phyloP scores from a whole-genome alignment of 2,888 invertebrate species.

The Chrysina gloriosa region DNA sequence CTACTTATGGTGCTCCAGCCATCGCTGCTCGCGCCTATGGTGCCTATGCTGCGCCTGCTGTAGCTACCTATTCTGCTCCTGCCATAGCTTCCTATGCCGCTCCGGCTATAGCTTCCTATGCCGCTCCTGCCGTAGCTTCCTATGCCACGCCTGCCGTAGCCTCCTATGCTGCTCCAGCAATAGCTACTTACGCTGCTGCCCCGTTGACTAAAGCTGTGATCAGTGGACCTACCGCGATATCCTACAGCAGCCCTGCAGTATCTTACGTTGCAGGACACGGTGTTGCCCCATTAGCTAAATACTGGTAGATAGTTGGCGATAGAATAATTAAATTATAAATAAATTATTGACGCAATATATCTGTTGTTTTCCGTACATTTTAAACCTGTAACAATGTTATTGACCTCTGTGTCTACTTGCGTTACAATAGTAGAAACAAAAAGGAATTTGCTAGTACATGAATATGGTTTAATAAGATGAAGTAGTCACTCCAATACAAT shows the following conservation, averaged over 20 bases:
- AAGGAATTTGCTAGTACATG: too few species aligned
- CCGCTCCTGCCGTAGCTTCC: constrained; percentile 50
- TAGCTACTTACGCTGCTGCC: constrained; percentile 58
- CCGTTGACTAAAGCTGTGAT: constrained; percentile 49
- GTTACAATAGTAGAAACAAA: too few species aligned
- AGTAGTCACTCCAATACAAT: too few species aligned
- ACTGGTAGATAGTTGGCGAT: constrained; percentile 18
- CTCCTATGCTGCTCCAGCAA: constrained; percentile 58
- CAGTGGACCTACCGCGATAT: constrained; percentile 20
- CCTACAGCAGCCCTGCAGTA: constrained; percentile 27
- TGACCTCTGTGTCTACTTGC: neutral
- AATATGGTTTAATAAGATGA: too few species aligned
- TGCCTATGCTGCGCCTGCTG: constrained; percentile 39
- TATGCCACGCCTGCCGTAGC: constrained; percentile 49
- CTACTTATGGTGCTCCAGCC: constrained; percentile 39
- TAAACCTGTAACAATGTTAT: neutral
- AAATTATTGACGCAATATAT: constrained; percentile 32
- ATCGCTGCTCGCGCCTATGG: constrained; percentile 25
- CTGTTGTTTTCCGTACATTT: neutral
- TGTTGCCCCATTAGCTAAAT: constrained; percentile 21
- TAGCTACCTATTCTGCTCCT: constrained; percentile 40
- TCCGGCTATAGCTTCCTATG: constrained; percentile 47
- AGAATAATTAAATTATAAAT: constrained; percentile 21
- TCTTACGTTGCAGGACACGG: constrained; percentile 18
- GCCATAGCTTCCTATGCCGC: constrained; percentile 44